These are phyloP conservation scores for Eurystomus glaucurus DNA, from an alignment of 2,797 vertebrate species.

Conservation along the genomic window DNA sequence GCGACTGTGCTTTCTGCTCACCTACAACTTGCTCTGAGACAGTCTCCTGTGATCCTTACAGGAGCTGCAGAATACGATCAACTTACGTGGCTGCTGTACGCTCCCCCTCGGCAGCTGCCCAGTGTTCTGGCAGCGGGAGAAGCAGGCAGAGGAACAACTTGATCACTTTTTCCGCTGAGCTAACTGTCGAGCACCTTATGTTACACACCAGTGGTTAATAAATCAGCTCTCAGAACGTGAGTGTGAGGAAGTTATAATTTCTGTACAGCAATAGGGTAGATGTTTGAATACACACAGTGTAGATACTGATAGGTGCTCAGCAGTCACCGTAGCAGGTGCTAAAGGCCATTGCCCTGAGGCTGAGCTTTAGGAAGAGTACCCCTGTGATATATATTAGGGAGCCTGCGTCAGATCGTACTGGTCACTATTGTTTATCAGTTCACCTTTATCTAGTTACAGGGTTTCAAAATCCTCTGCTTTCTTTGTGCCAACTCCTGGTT, in stretches of 20 bases:
- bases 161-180: conserved; percentile 25
- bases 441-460: neutral
- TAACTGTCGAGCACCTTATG: neutral
- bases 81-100: neutral
- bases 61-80: neutral
- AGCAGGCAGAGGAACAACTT: neutral
- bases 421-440: neutral
- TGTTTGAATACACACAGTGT: neutral
- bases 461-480: neutral
- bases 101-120: neutral
- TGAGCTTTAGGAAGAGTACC: neutral
- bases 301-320: neutral
- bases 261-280: neutral
- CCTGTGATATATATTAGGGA: neutral
- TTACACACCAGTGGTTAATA: neutral
- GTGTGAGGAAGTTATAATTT: neutral
- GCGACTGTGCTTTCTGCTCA: neutral
- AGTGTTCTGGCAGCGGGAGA: accelerated
- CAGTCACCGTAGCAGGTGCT: neutral
- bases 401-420: neutral
- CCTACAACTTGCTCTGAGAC: neutral
- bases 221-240: neutral
- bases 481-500: neutral
- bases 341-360: neutral
- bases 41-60: neutral